phyloP scores from a whole-genome alignment of 2,888 invertebrate species.

The Eristalinus sepulchralis region DNA sequence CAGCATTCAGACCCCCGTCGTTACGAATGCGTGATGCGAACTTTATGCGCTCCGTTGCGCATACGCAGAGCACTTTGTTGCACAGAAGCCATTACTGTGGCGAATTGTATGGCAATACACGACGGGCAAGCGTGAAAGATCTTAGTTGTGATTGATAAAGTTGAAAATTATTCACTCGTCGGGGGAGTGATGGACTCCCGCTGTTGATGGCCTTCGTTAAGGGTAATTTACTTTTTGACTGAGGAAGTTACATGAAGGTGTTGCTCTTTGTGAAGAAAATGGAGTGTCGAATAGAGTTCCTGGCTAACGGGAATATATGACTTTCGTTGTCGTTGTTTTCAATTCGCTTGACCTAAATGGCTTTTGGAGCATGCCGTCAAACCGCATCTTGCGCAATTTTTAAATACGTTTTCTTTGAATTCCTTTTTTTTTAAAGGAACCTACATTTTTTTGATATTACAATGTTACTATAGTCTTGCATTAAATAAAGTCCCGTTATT shows the following conservation, averaged over 20 bases:
- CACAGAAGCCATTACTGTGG: background rate
- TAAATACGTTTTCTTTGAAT: no score
- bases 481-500: no score
- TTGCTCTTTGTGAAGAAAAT: background rate
- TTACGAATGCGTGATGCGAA: constrained; percentile 1
- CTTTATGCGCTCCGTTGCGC: constrained; percentile 52
- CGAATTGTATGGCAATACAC: background rate
- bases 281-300: background rate
- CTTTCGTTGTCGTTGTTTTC: background rate
- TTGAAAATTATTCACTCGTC: constrained; percentile 24
- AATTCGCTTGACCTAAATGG: background rate
- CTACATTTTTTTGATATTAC: no score
- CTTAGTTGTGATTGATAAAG: constrained; percentile 11
- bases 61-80: background rate
- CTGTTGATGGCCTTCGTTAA: background rate
- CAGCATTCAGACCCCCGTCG: constrained; percentile 13
- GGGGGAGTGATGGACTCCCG: background rate
- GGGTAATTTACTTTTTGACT: background rate
- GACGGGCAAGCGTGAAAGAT: background rate
- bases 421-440: no score
- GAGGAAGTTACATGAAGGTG: background rate
- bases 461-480: no score
- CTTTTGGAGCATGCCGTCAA: background rate
- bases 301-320: background rate
- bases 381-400: background rate